Conservation (phyloP, 2,888 invertebrate genomes). For the Volucella inflata region DNA sequence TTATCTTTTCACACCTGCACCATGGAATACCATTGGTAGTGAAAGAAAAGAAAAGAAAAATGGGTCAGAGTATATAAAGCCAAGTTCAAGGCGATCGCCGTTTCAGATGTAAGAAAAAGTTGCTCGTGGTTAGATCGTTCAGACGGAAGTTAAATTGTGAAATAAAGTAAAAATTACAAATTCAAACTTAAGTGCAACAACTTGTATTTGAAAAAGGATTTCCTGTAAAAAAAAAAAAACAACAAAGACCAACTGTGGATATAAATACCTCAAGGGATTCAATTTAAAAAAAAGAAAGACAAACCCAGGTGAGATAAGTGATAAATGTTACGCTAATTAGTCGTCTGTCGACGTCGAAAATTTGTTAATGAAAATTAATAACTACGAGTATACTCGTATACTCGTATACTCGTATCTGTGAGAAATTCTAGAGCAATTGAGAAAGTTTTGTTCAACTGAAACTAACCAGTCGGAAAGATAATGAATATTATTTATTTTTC, state of each 20-base stretch:
- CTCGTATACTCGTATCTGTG: too few species aligned
- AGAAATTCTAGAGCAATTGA: slow-evolving; percentile 44
- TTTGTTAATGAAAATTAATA: not conserved
- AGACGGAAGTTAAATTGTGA: slow-evolving; percentile 47
- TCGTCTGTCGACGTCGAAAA: not conserved
- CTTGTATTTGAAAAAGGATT: slow-evolving; percentile 32
- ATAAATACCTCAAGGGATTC: slow-evolving; percentile 20
- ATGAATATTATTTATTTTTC: not conserved
- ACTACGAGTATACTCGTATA: too few species aligned
- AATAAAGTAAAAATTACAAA: not conserved
- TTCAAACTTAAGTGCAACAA: slow-evolving; percentile 34
- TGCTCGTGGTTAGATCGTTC: slow-evolving; percentile 76
- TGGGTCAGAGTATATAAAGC: slow-evolving; percentile 92
- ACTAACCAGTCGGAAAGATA: slow-evolving; percentile 44
- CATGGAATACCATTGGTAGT: slow-evolving; percentile 49
- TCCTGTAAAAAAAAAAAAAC: slow-evolving; percentile 8
- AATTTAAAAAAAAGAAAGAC: slow-evolving; percentile 10
- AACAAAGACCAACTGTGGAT: slow-evolving; percentile 39
- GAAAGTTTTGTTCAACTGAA: slow-evolving; percentile 47
- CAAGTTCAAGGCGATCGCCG: slow-evolving; percentile 91
- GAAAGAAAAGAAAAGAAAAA: slow-evolving; percentile 83
- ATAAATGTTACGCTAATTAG: slow-evolving; percentile 9
- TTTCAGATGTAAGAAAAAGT: slow-evolving; percentile 84
- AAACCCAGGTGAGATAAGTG: slow-evolving; percentile 62
- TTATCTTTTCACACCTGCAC: slow-evolving; percentile 68